Percentiles rank a stretch among this genome's conserved stretches.
Evolutionary conservation across 2,797 vertebrate genomes (phyloP).

Genomic region (Austrolebias charrua): DNA sequence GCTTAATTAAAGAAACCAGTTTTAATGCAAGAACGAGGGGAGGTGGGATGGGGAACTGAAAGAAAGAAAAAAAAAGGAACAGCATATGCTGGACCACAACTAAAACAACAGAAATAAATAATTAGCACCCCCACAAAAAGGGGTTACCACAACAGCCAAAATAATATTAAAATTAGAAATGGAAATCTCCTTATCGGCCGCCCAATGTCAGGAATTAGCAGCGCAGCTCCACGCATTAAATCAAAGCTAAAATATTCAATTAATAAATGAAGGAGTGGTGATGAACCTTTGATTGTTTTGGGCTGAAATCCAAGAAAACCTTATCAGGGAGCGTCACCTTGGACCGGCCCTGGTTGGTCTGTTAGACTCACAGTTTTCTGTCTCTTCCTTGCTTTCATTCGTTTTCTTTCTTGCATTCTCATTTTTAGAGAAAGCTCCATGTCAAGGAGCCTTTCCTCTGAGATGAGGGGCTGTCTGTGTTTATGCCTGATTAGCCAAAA

Average conservation of each 20-base stretch:
- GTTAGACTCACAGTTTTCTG: conserved; percentile 72
- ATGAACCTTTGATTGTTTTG: conserved; percentile 85
- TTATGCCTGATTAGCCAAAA: conserved; percentile 75
- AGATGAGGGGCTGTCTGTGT: conserved; percentile 61
- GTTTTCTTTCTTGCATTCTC: conserved; percentile 66
- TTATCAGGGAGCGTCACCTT: conserved; percentile 85
- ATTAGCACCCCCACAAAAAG: conserved; percentile 65
- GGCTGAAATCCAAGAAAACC: conserved; percentile 80
- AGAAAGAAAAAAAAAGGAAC: conserved; percentile 41
- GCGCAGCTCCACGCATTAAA: conserved; percentile 75
- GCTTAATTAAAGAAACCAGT: conserved; percentile 80
- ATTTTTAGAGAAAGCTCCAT: conserved; percentile 69
- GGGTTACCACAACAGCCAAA: conserved; percentile 75
- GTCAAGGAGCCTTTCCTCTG: conserved; percentile 39
- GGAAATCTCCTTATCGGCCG: conserved; percentile 82
- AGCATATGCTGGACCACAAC: conserved; percentile 76
- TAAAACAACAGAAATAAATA: conserved; percentile 80
- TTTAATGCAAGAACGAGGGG: conserved; percentile 68
- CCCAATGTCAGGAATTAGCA: conserved; percentile 79
- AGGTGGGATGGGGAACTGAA: conserved; percentile 27
- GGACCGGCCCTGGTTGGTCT: conserved; percentile 77
- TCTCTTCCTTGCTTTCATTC: conserved; percentile 68
- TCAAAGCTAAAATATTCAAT: conserved; percentile 83
- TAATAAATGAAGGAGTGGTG: conserved; percentile 83
- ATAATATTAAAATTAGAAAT: conserved; percentile 85